These are phyloP conservation scores for Eurypyga helias DNA, from an alignment of 2,113 vertebrate genomes.

Conservation along the genomic window DNA sequence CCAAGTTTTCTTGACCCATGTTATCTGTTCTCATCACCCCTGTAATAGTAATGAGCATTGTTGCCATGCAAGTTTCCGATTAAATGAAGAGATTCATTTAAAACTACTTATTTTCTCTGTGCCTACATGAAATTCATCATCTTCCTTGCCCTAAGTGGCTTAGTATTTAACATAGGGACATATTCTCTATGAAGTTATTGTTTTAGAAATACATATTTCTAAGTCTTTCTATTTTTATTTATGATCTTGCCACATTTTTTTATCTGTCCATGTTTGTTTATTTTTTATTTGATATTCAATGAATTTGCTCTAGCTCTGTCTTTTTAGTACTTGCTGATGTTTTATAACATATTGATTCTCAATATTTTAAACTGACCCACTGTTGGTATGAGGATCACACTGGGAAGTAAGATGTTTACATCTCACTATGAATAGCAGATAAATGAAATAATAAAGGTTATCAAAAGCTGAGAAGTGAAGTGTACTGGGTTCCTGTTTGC, in stretches of 20 bases:
- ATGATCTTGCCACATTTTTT: conserved; percentile 70
- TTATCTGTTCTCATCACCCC: not conserved
- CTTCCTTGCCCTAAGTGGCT: conserved; percentile 10
- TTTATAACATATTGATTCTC: conserved; percentile 83
- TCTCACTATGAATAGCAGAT: conserved; percentile 77
- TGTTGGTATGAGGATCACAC: conserved; percentile 77
- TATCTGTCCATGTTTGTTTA: conserved; percentile 71
- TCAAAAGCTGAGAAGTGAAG: conserved; percentile 73
- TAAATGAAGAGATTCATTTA: conserved; percentile 17
- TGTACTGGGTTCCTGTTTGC: conserved; percentile 50
- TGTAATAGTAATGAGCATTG: not conserved
- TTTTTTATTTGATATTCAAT: conserved; percentile 77
- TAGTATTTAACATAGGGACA: conserved; percentile 31
- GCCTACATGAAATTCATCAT: conserved; percentile 26
- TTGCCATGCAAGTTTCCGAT: conserved; percentile 28
- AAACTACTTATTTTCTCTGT: conserved; percentile 22
- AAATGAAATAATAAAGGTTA: conserved; percentile 81
- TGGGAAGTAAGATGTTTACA: conserved; percentile 82
- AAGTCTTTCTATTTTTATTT: conserved; percentile 65
- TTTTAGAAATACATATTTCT: conserved; percentile 45
- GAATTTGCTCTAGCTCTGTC: conserved; percentile 71
- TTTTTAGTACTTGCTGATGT: conserved; percentile 71
- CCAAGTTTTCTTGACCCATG: not conserved
- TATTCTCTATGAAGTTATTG: conserved; percentile 53
- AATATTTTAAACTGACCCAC: conserved; percentile 80